Percentiles rank a stretch among this genome's conserved stretches.
These are phyloP conservation scores for Ovis canadensis DNA, from an alignment of 2,113 vertebrate genomes.

Conservation along the genomic window DNA sequence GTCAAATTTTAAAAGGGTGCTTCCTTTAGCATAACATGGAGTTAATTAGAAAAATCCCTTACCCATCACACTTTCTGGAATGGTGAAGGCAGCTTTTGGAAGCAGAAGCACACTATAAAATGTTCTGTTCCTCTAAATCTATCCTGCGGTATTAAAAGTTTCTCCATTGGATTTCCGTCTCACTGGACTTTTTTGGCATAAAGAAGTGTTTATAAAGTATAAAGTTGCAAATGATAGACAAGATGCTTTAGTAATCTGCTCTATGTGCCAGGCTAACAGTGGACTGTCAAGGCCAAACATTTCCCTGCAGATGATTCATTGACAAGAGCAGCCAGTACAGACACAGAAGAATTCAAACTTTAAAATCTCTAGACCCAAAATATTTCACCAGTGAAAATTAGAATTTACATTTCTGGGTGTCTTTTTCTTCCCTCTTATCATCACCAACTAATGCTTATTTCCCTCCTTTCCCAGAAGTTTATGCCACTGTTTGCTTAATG, in stretches of 20 bases:
- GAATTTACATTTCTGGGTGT: background rate
- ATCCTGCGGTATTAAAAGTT: background rate
- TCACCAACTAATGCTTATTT: conserved; percentile 30
- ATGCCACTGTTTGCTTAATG: conserved; percentile 77
- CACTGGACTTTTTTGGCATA: background rate
- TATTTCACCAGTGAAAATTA: background rate
- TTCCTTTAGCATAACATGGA: background rate
- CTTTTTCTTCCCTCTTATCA: background rate
- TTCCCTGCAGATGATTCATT: background rate
- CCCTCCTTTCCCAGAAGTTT: conserved; percentile 71
- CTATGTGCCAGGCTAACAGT: background rate
- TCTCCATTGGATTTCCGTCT: background rate
- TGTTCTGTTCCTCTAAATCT: background rate
- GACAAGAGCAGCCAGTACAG: background rate
- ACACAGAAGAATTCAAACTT: background rate
- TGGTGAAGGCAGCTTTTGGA: background rate
- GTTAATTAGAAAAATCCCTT: background rate
- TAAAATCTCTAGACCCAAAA: background rate
- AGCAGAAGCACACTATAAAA: background rate
- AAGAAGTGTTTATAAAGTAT: conserved; percentile 1
- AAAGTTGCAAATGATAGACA: conserved; percentile 4
- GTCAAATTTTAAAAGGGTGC: background rate
- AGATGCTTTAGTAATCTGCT: background rate
- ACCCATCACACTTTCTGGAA: background rate
- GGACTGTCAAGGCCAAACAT: background rate